Conservation (phyloP, 1,140 invertebrate species). For the Pogonomyrmex californicus region DNA sequence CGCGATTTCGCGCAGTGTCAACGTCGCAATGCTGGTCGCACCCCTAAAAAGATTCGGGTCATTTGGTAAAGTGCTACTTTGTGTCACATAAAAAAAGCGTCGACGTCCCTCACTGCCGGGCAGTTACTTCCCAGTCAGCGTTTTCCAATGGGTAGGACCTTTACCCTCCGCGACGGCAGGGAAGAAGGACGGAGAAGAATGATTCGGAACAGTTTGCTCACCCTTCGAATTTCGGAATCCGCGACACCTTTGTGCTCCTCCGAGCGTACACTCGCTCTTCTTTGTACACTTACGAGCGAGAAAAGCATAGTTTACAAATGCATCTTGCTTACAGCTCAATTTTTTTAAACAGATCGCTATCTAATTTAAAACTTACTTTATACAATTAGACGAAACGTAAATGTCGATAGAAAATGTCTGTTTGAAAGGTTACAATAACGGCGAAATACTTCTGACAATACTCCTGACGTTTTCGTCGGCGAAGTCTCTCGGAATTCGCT, state of each 20-base stretch:
- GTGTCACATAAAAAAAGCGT: slow-evolving; percentile 84
- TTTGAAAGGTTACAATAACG: not conserved
- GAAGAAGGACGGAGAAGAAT: slow-evolving; percentile 46
- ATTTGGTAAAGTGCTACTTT: slow-evolving; percentile 87
- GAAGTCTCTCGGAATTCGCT: slow-evolving; percentile 31
- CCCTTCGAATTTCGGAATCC: not conserved
- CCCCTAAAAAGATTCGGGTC: slow-evolving; percentile 85
- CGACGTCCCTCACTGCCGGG: slow-evolving; percentile 76
- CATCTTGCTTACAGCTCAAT: not conserved
- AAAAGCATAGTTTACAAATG: not conserved
- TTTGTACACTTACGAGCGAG: not conserved
- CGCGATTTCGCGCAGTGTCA: slow-evolving; percentile 58
- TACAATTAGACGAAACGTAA: slow-evolving; percentile 6
- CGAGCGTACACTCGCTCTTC: too few relatives aligned
- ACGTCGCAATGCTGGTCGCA: slow-evolving; percentile 54
- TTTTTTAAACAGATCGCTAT: not conserved
- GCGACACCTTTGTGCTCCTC: slow-evolving; percentile 18
- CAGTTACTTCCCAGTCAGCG: slow-evolving; percentile 82
- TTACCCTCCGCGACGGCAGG: not conserved
- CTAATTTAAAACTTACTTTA: slow-evolving; percentile 3
- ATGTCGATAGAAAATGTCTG: not conserved
- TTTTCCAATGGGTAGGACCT: slow-evolving; percentile 76
- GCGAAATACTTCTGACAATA: slow-evolving; percentile 5
- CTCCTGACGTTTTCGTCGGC: slow-evolving; percentile 3
- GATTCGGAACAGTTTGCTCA: not conserved